Evolutionary conservation across 2,113 vertebrate species (phyloP).

Genomic region (Circaetus gallicus): DNA sequence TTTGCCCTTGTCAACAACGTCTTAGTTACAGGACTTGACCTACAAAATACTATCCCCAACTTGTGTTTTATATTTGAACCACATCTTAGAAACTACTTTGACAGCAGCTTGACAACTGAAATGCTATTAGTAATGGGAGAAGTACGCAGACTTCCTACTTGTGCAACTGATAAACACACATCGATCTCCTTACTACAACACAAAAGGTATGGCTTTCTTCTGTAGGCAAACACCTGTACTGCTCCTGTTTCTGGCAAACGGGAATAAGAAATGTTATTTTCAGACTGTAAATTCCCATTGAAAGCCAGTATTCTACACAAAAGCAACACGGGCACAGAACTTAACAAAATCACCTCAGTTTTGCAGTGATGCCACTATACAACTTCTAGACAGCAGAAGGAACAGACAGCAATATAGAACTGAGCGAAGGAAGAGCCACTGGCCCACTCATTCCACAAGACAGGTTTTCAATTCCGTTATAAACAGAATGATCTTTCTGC

Average conservation of each 20-base stretch:
- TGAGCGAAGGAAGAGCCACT: neutral
- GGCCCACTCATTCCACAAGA: neutral
- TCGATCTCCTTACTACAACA: neutral
- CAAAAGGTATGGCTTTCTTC: neutral
- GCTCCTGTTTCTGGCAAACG: neutral
- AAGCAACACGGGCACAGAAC: neutral
- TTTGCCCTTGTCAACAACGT: neutral
- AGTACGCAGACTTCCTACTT: neutral
- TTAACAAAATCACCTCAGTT: neutral
- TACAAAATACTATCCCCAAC: neutral
- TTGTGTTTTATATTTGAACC: neutral
- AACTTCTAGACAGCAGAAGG: neutral
- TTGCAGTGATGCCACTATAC: neutral
- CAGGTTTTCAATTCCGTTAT: neutral
- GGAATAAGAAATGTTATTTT: neutral
- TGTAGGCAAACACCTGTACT: neutral
- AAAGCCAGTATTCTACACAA: neutral
- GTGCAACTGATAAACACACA: neutral
- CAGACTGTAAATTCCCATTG: neutral
- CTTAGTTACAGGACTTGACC: neutral
- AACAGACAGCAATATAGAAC: neutral
- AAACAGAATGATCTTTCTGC: neutral
- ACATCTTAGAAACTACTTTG: neutral
- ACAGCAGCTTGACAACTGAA: neutral
- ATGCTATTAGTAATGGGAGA: neutral